Conservation (phyloP, 2,797 vertebrate genomes). For the Mormyrus proboscirostris region DNA sequence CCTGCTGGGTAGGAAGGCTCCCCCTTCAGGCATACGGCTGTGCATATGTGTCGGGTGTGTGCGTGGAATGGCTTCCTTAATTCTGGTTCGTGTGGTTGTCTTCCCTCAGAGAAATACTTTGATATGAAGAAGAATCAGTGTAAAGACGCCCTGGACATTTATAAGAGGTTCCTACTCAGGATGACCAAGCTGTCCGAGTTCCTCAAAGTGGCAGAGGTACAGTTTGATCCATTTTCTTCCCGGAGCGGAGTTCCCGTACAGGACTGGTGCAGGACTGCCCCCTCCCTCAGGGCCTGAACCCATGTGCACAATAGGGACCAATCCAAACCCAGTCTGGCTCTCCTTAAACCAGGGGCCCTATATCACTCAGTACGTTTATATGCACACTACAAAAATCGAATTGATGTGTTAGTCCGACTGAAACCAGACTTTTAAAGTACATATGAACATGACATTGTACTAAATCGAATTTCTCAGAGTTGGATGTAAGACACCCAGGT, state of each 20-base stretch:
- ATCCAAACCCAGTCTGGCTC: neutral
- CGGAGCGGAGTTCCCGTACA: slow-evolving; percentile 24
- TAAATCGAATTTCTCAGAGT: neutral
- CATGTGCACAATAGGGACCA: neutral
- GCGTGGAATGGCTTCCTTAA: neutral
- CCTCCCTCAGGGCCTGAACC: neutral
- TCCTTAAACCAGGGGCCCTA: neutral
- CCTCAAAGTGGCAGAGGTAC: slow-evolving; percentile 92
- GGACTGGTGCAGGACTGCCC: slow-evolving; percentile 34
- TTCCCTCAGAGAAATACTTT: slow-evolving; percentile 82
- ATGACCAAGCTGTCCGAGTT: slow-evolving; percentile 88
- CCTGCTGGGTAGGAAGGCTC: slow-evolving; percentile 73
- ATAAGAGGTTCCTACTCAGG: slow-evolving; percentile 88
- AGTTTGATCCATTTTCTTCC: slow-evolving; percentile 13
- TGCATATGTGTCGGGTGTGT: neutral
- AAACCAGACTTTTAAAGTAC: neutral
- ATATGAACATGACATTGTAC: neutral
- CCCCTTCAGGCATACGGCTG: neutral
- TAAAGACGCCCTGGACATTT: slow-evolving; percentile 91
- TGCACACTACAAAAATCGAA: neutral
- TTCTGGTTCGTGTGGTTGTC: neutral
- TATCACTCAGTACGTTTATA: neutral
- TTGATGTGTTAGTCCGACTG: neutral
- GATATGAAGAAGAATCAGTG: slow-evolving; percentile 95
- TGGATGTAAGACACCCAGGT: neutral